Conservation (phyloP, 2,797 vertebrate genomes). For the Notolepis coatsorum region DNA sequence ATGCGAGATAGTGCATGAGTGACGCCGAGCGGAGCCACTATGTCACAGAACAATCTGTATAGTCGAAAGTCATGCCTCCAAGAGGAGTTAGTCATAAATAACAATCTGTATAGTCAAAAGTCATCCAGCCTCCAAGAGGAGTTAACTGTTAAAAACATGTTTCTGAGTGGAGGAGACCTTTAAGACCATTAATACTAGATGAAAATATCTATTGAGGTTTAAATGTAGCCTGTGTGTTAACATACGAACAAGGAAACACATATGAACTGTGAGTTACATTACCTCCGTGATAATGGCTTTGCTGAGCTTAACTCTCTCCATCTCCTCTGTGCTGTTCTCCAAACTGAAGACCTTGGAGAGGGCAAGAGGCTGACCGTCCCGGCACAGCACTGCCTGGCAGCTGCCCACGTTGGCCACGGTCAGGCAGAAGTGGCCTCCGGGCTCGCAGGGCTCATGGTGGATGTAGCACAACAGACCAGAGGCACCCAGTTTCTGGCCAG, state of each 20-base stretch:
- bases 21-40: too few relatives aligned
- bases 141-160: background rate
- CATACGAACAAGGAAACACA: background rate
- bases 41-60: too few relatives aligned
- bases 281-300: conserved; percentile 99
- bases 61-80: too few relatives aligned
- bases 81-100: too few relatives aligned
- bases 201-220: background rate
- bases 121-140: too few relatives aligned
- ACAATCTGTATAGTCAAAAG: too few relatives aligned
- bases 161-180: too few relatives aligned
- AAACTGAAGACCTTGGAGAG: conserved; percentile 93
- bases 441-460: conserved; percentile 86
- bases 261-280: conserved; percentile 21
- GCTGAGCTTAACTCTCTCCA: conserved; percentile 89
- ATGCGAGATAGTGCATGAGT: too few relatives aligned
- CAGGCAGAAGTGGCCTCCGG: conserved; percentile 86
- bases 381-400: conserved; percentile 92
- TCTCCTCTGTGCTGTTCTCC: conserved; percentile 91
- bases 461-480: conserved; percentile 95
- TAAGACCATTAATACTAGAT: background rate
- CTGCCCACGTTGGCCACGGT: conserved; percentile 95
- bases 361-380: conserved; percentile 87
- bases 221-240: background rate
- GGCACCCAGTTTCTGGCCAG: conserved; percentile 95